Base-by-base conservation (phyloP, 2,888 invertebrate species). In the Acanthoscelides obtectus region DNA sequence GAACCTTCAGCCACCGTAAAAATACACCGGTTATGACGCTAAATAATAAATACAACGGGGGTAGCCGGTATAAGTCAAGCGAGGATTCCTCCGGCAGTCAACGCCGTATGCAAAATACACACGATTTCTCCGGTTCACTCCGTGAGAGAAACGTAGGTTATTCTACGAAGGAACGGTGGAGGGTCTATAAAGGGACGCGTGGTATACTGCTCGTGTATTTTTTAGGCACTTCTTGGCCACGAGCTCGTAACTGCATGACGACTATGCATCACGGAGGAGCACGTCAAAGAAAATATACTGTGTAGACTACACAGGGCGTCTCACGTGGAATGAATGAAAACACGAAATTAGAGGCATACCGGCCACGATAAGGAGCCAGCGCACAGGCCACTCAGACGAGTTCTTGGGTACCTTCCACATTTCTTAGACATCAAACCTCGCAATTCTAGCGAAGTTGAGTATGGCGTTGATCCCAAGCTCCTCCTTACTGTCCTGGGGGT, bases 11-110 rank as follows among this genome's bases (percentile, higher is more conserved):
- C 45, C 6, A 45, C 45, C 45, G 45, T 45, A 45, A 45, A 45
- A 45, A 45, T 45, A 45, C 45, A 45, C 45, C 3, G 45, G 45
- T 75, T 75, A 71, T 70, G 71, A 72, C 71, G 69, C 73, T 73
- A 70, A 75, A 75, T 74, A 74, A 74, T 75, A 75, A 75, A 73
- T 73, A 73, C 67, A 45, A 45, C 17, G 69, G 66, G 27, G 73
- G 70, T 73, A 77, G 73, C 71, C 66, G 72, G 73, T 70, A 71
- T 71, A 75, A 75, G 71, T 72, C 75, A 70, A 71, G 75, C 69
- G 71, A 67, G 72, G 72, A 45, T 45, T 70, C 65, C 70, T 64
- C 71, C 73, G 69, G 64, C 65, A 67, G 67, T 67, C 67, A 67
- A n/a, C 67, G 67, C 22, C 22, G 67, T 67, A 67, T 67, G 67